phyloP scores from a whole-genome alignment of 2,113 vertebrate genomes.

The Delphinus delphis region DNA sequence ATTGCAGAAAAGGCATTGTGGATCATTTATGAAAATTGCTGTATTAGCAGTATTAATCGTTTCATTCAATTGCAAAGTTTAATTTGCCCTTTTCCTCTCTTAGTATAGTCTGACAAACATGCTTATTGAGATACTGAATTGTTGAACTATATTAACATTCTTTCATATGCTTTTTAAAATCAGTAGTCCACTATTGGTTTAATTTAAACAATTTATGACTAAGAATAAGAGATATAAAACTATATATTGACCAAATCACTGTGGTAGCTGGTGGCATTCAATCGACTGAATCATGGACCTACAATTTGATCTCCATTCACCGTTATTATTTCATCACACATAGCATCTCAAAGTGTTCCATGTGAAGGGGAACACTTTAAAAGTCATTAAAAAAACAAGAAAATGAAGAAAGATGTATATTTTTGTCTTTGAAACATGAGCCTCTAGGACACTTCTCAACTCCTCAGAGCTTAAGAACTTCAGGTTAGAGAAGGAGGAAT shows the following conservation, averaged over 20 bases:
- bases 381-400: neutral
- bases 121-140: neutral
- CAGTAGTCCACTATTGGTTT: neutral
- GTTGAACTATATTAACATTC: neutral
- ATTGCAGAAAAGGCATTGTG: neutral
- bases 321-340: neutral
- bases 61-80: conserved; percentile 20
- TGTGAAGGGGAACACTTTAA: neutral
- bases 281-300: neutral
- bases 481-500: neutral
- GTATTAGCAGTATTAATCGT: neutral
- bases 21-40: neutral
- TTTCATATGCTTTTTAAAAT: neutral
- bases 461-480: neutral
- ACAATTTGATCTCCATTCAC: neutral
- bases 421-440: neutral
- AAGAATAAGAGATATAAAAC: neutral
- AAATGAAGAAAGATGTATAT: neutral
- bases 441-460: neutral
- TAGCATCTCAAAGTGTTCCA: neutral
- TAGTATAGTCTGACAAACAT: neutral
- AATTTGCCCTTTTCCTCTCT: neutral
- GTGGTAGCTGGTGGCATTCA: neutral
- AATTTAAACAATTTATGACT: neutral
- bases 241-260: neutral